These are phyloP conservation scores for Matsumyia berberina DNA, from an alignment of 2,888 invertebrate genomes.

Conservation along the genomic window DNA sequence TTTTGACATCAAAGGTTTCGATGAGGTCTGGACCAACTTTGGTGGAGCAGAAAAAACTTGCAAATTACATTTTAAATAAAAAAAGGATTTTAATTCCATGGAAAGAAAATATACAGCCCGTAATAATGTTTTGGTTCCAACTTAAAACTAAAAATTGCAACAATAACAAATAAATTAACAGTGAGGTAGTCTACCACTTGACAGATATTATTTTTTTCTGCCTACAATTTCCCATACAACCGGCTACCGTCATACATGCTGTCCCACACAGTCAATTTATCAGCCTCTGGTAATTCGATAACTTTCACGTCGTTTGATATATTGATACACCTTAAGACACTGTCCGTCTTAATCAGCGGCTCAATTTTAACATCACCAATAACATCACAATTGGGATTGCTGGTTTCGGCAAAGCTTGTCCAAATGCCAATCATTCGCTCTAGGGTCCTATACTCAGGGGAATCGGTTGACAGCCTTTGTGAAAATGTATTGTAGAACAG, in stretches of 20 bases:
- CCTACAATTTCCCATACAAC: constrained; percentile 58
- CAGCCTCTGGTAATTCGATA: constrained; percentile 79
- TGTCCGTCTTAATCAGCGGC: constrained; percentile 75
- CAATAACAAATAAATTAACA: constrained; percentile 46
- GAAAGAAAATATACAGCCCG: constrained; percentile 13
- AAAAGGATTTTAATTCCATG: constrained; percentile 13
- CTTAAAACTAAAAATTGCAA: constrained; percentile 21
- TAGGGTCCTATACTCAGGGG: constrained; percentile 81
- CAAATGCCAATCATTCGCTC: constrained; percentile 82
- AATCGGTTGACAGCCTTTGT: constrained; percentile 77
- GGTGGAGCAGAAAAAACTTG: too few relatives aligned
- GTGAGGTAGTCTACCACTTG: constrained; percentile 44
- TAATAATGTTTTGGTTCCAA: neutral
- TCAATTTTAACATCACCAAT: constrained; percentile 79
- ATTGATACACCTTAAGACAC: constrained; percentile 79
- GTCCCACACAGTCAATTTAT: constrained; percentile 80
- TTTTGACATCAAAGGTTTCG: too few relatives aligned
- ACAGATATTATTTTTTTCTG: neutral
- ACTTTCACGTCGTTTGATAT: constrained; percentile 80
- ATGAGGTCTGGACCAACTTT: too few relatives aligned
- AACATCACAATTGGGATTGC: constrained; percentile 81
- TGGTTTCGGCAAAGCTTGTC: constrained; percentile 81
- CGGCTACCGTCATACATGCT: constrained; percentile 78
- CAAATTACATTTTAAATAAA: neutral
- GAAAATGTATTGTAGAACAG: constrained; percentile 80